Evolutionary conservation across 2,113 vertebrate genomes (phyloP).

Genomic region (Scatophagus argus): DNA sequence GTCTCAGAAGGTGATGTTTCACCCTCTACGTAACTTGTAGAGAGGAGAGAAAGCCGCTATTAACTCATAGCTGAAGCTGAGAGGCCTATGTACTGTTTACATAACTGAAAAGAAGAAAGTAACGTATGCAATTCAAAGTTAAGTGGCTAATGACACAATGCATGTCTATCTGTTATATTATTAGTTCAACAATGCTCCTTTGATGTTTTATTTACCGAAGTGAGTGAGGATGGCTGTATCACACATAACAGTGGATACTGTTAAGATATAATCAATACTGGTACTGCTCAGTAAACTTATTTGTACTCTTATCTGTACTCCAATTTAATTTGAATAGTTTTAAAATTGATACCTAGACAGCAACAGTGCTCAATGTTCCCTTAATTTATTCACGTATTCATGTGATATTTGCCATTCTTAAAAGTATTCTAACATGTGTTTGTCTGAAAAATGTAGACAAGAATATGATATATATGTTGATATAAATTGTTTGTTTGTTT

Average conservation of each 20-base stretch:
- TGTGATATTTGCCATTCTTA: no score
- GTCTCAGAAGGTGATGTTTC: background rate
- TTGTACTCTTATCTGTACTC: background rate
- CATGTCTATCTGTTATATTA: no score
- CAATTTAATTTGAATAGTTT: background rate
- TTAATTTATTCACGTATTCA: background rate
- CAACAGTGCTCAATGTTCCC: background rate
- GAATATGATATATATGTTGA: no score
- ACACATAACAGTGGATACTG: background rate
- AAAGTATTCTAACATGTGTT: background rate
- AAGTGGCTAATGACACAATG: no score
- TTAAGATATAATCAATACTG: background rate
- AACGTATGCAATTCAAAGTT: no score
- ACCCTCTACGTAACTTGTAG: background rate
- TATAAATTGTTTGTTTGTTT: no score
- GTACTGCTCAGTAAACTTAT: background rate
- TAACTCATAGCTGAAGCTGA: background rate
- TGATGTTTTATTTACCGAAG: background rate
- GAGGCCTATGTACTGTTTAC: background rate
- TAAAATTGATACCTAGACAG: background rate
- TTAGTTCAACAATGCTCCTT: no score
- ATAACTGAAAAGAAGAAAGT: background rate
- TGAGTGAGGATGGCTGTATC: background rate
- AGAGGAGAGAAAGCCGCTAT: background rate
- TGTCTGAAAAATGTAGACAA: background rate